These are phyloP conservation scores for Cylloceria caligata DNA, from an alignment of 2,888 invertebrate species.

Conservation along the genomic window DNA sequence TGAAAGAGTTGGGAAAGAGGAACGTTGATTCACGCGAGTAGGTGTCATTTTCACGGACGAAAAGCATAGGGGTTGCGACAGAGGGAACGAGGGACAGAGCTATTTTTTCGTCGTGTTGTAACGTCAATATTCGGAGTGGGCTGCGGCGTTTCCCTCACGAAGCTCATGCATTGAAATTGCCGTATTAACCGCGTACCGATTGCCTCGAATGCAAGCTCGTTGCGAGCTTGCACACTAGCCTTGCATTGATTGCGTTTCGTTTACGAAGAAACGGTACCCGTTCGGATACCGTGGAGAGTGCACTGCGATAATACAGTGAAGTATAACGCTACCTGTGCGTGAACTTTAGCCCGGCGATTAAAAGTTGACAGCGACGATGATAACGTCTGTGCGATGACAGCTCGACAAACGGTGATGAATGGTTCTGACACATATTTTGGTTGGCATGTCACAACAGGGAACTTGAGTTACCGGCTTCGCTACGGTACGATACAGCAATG, in stretches of 20 bases:
- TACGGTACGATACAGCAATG: too few relatives aligned
- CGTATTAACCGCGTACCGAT: slow-evolving; percentile 68
- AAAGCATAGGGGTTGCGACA: slow-evolving; percentile 41
- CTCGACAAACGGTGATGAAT: slow-evolving; percentile 14
- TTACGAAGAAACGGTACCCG: slow-evolving; percentile 19
- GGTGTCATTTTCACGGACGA: slow-evolving; percentile 38
- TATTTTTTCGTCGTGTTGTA: slow-evolving; percentile 63
- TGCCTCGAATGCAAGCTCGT: slow-evolving; percentile 28
- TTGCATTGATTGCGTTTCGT: slow-evolving; percentile 20
- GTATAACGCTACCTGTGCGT: neutral
- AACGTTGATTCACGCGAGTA: slow-evolving; percentile 39
- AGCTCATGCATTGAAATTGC: slow-evolving; percentile 69
- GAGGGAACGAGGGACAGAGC: slow-evolving; percentile 14
- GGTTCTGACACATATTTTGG: neutral
- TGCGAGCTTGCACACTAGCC: neutral
- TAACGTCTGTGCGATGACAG: neutral
- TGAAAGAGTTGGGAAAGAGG: slow-evolving; percentile 15
- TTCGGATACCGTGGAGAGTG: neutral
- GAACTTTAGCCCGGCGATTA: neutral
- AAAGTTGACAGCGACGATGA: slow-evolving; percentile 2
- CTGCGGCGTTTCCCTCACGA: slow-evolving; percentile 24
- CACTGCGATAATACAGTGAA: neutral
- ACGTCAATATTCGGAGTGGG: slow-evolving; percentile 53
- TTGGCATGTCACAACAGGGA: too few relatives aligned
- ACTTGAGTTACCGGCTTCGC: too few relatives aligned